Conservation (phyloP, 2,888 invertebrate species). For the Rhynchonema sp. region DNA sequence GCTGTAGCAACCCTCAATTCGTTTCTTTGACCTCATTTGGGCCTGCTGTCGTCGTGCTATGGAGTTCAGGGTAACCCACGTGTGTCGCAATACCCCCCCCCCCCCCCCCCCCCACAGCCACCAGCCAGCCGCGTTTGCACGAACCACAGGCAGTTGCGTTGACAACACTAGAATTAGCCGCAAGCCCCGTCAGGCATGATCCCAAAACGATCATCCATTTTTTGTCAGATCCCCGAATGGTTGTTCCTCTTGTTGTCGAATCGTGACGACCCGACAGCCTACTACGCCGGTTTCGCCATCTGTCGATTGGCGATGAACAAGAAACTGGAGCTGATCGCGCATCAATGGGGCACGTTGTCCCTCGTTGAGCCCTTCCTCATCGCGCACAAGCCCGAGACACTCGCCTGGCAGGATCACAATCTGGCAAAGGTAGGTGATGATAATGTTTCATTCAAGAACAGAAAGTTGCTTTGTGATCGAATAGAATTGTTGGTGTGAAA, state of each 20-base stretch:
- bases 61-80: too few relatives aligned
- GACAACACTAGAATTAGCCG: too few relatives aligned
- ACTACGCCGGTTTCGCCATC: slow-evolving; percentile 88
- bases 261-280: slow-evolving; percentile 63
- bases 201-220: not conserved
- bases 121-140: too few relatives aligned
- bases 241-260: slow-evolving; percentile 31
- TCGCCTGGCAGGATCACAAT: slow-evolving; percentile 43
- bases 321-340: slow-evolving; percentile 82
- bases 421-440: too few relatives aligned
- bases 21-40: not conserved
- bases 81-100: too few relatives aligned
- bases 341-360: slow-evolving; percentile 76
- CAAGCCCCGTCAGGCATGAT: not conserved
- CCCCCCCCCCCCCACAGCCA: too few relatives aligned
- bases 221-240: slow-evolving; percentile 15
- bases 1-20: too few relatives aligned
- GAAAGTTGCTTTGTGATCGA: too few relatives aligned
- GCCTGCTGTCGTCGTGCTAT: too few relatives aligned
- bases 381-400: slow-evolving; percentile 76
- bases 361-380: slow-evolving; percentile 86
- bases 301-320: slow-evolving; percentile 86
- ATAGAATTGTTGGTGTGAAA: too few relatives aligned
- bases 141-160: too few relatives aligned
- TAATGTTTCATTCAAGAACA: too few relatives aligned